Conservation (phyloP, 2,113 vertebrate genomes). For the Pelodiscus sinensis region DNA sequence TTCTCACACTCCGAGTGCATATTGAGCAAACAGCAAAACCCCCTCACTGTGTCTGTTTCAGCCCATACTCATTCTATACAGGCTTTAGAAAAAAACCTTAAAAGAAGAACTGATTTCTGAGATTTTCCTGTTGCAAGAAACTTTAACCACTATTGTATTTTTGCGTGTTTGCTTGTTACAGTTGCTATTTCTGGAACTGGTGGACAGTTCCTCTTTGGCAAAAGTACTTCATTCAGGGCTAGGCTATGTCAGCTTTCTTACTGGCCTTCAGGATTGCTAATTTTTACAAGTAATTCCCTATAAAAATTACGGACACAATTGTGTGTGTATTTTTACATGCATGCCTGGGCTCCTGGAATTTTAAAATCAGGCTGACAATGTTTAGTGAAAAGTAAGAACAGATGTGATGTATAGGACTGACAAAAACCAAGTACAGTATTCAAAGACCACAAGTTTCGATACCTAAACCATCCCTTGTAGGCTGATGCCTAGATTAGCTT, state of each 20-base stretch:
- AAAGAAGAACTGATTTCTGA: slow-evolving; percentile 4
- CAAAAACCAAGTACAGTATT: not conserved
- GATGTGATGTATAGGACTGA: not conserved
- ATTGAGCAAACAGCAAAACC: not conserved
- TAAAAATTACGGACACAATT: not conserved
- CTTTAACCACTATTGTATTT: slow-evolving; percentile 22
- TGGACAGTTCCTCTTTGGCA: slow-evolving; percentile 31
- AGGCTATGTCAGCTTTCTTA: not conserved
- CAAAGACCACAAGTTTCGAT: not conserved
- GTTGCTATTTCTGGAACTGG: not conserved
- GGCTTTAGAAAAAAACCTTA: not conserved
- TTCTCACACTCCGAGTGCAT: not conserved
- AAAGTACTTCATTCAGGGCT: slow-evolving; percentile 37
- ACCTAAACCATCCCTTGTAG: not conserved
- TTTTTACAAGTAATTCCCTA: not conserved
- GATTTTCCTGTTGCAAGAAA: slow-evolving; percentile 24
- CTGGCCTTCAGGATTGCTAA: not conserved
- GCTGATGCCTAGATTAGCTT: not conserved
- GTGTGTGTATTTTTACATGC: rapidly evolving
- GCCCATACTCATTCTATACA: not conserved
- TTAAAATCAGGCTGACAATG: not conserved
- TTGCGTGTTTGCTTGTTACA: not conserved
- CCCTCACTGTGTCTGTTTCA: not conserved
- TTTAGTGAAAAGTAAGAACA: not conserved
- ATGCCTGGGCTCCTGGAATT: not conserved